Evolutionary conservation across 2,113 vertebrate species (phyloP).

Genomic region (Cryptotis parvus): DNA sequence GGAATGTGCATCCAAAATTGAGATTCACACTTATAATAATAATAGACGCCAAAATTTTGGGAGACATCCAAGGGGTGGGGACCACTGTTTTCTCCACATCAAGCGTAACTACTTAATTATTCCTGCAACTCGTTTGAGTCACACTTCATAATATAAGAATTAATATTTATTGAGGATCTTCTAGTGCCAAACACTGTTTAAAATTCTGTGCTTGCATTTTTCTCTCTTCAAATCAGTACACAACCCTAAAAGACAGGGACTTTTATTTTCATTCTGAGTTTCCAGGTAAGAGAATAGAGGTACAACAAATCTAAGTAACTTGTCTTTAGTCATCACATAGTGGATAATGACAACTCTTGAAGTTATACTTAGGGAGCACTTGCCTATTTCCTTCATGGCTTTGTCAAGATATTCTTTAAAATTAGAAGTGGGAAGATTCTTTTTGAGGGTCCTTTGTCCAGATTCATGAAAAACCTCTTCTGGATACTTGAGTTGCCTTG

Average conservation of each 20-base stretch:
- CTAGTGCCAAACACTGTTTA: not conserved
- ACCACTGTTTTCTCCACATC: not conserved
- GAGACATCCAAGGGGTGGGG: not conserved
- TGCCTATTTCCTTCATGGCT: not conserved
- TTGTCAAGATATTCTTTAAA: not conserved
- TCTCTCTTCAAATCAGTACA: not conserved
- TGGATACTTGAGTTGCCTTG: not conserved
- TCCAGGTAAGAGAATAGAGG: not conserved
- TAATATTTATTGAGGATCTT: not conserved
- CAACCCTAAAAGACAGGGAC: not conserved
- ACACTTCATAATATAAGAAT: constrained; percentile 54
- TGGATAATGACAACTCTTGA: not conserved
- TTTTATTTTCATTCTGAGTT: not conserved
- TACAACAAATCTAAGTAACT: not conserved
- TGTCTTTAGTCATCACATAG: not conserved
- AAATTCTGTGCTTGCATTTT: not conserved
- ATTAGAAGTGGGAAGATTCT: not conserved
- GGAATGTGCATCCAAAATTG: constrained; percentile 23
- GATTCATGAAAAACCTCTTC: not conserved
- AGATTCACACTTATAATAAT: constrained; percentile 8
- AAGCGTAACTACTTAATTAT: not conserved
- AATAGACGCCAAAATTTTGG: constrained; percentile 9
- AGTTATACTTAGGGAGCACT: not conserved
- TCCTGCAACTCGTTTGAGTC: not conserved
- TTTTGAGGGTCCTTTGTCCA: not conserved